Conservation (phyloP, 2,888 invertebrate species). For the Helleia helle region DNA sequence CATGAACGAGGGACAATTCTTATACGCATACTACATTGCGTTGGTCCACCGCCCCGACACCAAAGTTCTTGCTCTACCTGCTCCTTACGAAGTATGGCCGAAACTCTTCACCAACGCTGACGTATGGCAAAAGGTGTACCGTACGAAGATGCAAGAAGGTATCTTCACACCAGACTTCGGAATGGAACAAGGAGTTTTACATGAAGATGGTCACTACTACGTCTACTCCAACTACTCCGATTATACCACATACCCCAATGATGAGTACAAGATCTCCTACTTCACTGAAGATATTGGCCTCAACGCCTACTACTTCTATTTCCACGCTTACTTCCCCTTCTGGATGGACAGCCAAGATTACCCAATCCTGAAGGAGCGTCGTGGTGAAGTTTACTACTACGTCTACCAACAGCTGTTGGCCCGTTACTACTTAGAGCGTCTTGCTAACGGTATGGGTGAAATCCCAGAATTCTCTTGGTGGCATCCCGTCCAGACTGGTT, state of each 20-base stretch:
- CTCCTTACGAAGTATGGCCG: constrained; percentile 80
- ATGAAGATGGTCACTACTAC: constrained; percentile 50
- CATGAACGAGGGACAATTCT: constrained; percentile 76
- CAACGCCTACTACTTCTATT: constrained; percentile 78
- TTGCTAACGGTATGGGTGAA: constrained; percentile 76
- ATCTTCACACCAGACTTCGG: constrained; percentile 36
- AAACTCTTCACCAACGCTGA: constrained; percentile 77
- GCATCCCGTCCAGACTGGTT: constrained; percentile 65
- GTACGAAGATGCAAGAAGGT: constrained; percentile 53
- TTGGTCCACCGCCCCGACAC: constrained; percentile 74
- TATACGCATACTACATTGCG: constrained; percentile 76
- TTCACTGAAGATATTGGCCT: constrained; percentile 81
- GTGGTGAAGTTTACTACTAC: constrained; percentile 78
- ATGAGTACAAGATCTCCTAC: constrained; percentile 76
- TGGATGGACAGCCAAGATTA: constrained; percentile 74
- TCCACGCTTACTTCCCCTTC: constrained; percentile 76
- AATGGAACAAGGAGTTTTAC: constrained; percentile 48
- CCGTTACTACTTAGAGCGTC: constrained; percentile 80
- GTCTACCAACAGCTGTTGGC: constrained; percentile 79
- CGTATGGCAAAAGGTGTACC: constrained; percentile 56
- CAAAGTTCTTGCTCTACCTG: constrained; percentile 74
- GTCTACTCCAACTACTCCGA: constrained; percentile 76
- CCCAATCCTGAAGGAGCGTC: constrained; percentile 63
- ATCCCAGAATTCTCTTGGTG: constrained; percentile 78
- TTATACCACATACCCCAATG: constrained; percentile 57